Evolutionary conservation across 2,113 vertebrate species (phyloP), one percentile per base, ranked within the genome.

Genomic region (Sapayoa aenigma): DNA sequence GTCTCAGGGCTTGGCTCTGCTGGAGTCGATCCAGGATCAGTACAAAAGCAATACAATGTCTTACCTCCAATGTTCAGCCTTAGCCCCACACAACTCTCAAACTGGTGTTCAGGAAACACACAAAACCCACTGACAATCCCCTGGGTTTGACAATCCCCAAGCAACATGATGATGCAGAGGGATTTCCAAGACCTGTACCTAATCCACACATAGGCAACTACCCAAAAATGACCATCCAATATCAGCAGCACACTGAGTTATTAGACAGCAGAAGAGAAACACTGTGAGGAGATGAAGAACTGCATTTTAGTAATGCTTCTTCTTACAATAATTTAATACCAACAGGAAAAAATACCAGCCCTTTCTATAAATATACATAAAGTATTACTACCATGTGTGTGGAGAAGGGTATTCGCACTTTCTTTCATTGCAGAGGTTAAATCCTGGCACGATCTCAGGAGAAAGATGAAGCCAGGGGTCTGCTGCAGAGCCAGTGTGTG

Each of bases 351-450:
- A 88, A 94, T 50, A 73, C 23, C 78, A 89, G 17, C 47, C 84
- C 44, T 69, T 96, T 91, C 87, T 91, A 90, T 89, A 94, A 96
- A 92, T 93, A 95, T 1, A 52, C 12, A 23, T 25, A 2, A 76
- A 79, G 60, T 85, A 96, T 97, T 89, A 88, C 80, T 69, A 91
- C 83, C 93, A 77, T 72, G 81, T 92, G 85, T 81, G 83, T 59
- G 42, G 27, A 87, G 55, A 94, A 91, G 44, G 18, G 25, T 13
- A 95, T 89, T 86, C 95, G 50, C 77, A 95, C 71, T 95, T 92
- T 60, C 56, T 53, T 95, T 84, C 89, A 85, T 22, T 75, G 82
- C 86, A 92, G 62, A 90, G 52, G 60, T 95, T 83, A 92, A 96
- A 87, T 82, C 47, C 56, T 94, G 59, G 71, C 91, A 39, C 0